Base-by-base conservation (phyloP, 1,140 invertebrate species). In the Lordiphosa stackelbergi region DNA sequence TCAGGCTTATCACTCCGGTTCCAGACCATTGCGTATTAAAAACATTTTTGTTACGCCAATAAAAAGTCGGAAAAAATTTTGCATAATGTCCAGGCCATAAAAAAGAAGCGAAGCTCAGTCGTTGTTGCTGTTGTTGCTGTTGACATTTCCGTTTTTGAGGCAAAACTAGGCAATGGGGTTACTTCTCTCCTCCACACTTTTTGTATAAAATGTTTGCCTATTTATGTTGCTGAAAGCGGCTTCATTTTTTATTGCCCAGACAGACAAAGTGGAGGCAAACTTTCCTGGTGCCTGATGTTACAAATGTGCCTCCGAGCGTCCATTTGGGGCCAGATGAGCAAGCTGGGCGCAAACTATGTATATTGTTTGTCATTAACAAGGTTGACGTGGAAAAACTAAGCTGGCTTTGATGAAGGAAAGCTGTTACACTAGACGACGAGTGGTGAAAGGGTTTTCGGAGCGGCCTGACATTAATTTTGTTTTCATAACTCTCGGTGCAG, bases 1-100 rank as follows among this genome's bases (percentile, higher is more conserved):
- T 83, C 56, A 66, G 46, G 72, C 77, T 81, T 81, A 81, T 81
- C 77, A 81, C 77, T 75, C 69, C 61, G 68, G 77, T 81, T 81
- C 77, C 77, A 81, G 77, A 81, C 77, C 77, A 81, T 81, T 81
- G 77, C 77, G 77, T 81, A 81, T 81, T 83, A 81, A 81, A 81
- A 81, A 81, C 77, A 83, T 81, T 81, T 81, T 77, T 81, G 77
- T 83, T 73, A 77, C 77, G 77, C 77, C 77, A 81, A 81, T 81
- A 81, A 81, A 81, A 83, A 83, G 56, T 71, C 62, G 66, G 55
- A 63, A 75, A 59, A 58, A 81, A 64, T 79, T 79, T 81, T 79
- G 74, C 74, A 79, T 79, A 81, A 81, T 83, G 43, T 28, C 69
- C 66, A 64, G 57, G 71, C 56, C 38, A 65, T 83, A 77, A 81